A percentile compares a stretch with the other conserved stretches of the same genome.
phyloP scores from a whole-genome alignment of 2,797 vertebrate genomes.

The Gephyroberyx darwinii region DNA sequence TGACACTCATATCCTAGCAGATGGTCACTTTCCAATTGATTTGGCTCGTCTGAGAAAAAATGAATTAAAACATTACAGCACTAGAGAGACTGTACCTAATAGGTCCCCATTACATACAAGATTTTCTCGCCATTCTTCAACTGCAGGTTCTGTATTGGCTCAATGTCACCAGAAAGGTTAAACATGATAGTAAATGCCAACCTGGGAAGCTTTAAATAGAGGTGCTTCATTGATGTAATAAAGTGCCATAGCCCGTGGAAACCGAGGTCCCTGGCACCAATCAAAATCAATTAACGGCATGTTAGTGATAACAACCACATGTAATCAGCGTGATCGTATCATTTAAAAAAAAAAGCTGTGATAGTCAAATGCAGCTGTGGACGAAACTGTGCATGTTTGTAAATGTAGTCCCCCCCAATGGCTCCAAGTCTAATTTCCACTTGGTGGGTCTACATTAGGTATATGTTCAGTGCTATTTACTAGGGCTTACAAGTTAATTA shows the following conservation, averaged over 20 bases:
- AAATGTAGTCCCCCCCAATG: constrained; percentile 37
- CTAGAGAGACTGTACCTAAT: constrained; percentile 83
- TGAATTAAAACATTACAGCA: constrained; percentile 86
- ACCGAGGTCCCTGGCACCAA: constrained; percentile 52
- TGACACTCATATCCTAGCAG: constrained; percentile 83
- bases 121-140: constrained; percentile 74
- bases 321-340: constrained; percentile 35
- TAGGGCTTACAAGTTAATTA: constrained; percentile 64
- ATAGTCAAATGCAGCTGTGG: constrained; percentile 50
- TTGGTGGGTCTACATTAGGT: constrained; percentile 38
- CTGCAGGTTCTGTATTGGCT: constrained; percentile 78
- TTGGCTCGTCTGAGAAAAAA: constrained; percentile 82
- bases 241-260: constrained; percentile 69
- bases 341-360: not conserved
- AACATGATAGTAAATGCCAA: constrained; percentile 81
- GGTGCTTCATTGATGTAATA: constrained; percentile 71
- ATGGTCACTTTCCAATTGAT: constrained; percentile 93
- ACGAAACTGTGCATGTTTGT: constrained; percentile 44
- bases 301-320: constrained; percentile 43
- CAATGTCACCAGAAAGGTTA: constrained; percentile 86
- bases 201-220: constrained; percentile 82
- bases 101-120: constrained; percentile 79
- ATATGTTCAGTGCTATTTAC: constrained; percentile 47
- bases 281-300: constrained; percentile 60
- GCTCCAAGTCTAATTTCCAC: constrained; percentile 17